A percentile compares a stretch with the other conserved stretches of the same genome.
These are phyloP conservation scores for Dinocampus coccinellae DNA, from an alignment of 2,888 invertebrate species.

Conservation along the genomic window DNA sequence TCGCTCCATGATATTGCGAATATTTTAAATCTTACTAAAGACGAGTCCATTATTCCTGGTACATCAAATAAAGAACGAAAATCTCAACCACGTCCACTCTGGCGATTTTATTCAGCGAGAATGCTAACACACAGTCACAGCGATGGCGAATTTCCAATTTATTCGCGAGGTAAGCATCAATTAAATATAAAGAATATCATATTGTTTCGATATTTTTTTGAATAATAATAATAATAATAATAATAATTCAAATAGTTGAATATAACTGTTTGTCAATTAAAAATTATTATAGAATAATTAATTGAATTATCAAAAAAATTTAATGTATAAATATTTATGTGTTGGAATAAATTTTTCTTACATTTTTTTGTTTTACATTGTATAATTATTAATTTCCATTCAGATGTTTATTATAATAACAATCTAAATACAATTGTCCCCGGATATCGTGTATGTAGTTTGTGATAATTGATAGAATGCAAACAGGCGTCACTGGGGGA, in stretches of 20 bases:
- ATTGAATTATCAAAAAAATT: too few species aligned
- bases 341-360: background rate
- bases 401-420: background rate
- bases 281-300: too few species aligned
- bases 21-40: conserved; percentile 57
- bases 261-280: background rate
- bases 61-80: conserved; percentile 57
- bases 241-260: background rate
- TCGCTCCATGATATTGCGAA: conserved; percentile 57
- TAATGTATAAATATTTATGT: too few species aligned
- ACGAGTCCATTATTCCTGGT: conserved; percentile 54
- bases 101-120: conserved; percentile 63
- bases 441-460: background rate
- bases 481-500: background rate
- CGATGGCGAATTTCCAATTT: conserved; percentile 87
- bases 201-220: conserved; percentile 14
- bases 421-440: background rate
- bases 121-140: conserved; percentile 89
- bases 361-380: background rate
- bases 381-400: background rate
- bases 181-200: background rate
- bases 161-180: conserved; percentile 77
- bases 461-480: conserved; percentile 2
- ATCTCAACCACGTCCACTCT: conserved; percentile 50
- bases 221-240: background rate